Conservation (phyloP, 2,113 vertebrate species). For the Podiceps cristatus region DNA sequence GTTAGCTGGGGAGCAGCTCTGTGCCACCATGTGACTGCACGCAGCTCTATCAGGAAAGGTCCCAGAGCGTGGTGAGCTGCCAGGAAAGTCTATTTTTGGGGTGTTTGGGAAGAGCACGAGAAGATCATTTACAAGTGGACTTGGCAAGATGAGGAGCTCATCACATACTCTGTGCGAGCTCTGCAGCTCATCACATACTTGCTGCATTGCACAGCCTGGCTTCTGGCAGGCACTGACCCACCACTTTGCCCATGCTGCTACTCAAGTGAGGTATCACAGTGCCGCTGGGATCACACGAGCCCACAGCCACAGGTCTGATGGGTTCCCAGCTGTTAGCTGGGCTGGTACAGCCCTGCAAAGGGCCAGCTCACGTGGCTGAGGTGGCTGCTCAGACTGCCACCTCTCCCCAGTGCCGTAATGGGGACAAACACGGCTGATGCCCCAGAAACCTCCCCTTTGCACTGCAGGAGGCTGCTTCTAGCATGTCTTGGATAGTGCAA, state of each 20-base stretch:
- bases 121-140: constrained; percentile 50
- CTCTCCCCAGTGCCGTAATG: neutral
- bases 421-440: fast-evolving
- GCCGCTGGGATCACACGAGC: neutral
- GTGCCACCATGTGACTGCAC: neutral
- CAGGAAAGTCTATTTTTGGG: constrained; percentile 64
- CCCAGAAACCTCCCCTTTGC: neutral
- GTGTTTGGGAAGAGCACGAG: constrained; percentile 1
- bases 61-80: neutral
- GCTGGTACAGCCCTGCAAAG: neutral
- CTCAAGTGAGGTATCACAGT: neutral
- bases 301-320: neutral
- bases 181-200: neutral
- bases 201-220: neutral
- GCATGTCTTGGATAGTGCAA: fast-evolving
- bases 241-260: fast-evolving
- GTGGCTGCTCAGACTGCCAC: neutral
- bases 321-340: neutral
- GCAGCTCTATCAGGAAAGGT: constrained; percentile 11
- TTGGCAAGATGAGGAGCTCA: neutral
- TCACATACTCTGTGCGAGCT: neutral
- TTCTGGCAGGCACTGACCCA: neutral
- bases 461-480: neutral
- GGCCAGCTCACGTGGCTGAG: neutral
- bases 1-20: neutral